Evolutionary conservation across 2,113 vertebrate species (phyloP).

Genomic region (Platysternon megacephalum): DNA sequence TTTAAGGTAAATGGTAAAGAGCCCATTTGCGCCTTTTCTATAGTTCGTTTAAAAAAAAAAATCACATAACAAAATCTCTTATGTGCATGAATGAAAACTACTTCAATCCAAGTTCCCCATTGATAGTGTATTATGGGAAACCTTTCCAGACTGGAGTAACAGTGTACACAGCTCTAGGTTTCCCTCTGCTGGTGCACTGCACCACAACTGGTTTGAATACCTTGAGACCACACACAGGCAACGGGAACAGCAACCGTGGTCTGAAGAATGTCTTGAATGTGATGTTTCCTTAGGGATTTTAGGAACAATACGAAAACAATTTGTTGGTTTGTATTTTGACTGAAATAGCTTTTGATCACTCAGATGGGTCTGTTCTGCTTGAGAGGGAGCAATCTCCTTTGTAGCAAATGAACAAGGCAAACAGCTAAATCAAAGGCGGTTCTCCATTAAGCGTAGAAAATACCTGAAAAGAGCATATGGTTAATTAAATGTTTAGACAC

Average conservation of each 20-base stretch:
- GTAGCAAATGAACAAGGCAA: conserved; percentile 55
- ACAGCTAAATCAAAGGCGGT: conserved; percentile 43
- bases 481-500: conserved; percentile 53
- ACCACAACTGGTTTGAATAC: neutral
- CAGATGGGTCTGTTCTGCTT: conserved; percentile 44
- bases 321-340: conserved; percentile 51
- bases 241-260: neutral
- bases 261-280: conserved; percentile 38
- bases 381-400: conserved; percentile 27
- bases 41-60: neutral
- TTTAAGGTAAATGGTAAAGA: neutral
- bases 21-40: neutral
- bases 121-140: neutral
- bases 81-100: neutral
- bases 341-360: conserved; percentile 65
- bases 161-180: neutral
- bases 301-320: conserved; percentile 64
- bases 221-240: conserved; percentile 56
- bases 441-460: conserved; percentile 62
- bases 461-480: conserved; percentile 44
- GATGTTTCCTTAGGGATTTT: conserved; percentile 42
- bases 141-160: neutral
- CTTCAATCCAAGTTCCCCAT: neutral
- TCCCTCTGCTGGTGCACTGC: neutral
- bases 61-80: neutral